Evolutionary conservation across 2,113 vertebrate species (phyloP), one percentile per base, ranked within the genome.

Genomic region (Notechis scutatus): DNA sequence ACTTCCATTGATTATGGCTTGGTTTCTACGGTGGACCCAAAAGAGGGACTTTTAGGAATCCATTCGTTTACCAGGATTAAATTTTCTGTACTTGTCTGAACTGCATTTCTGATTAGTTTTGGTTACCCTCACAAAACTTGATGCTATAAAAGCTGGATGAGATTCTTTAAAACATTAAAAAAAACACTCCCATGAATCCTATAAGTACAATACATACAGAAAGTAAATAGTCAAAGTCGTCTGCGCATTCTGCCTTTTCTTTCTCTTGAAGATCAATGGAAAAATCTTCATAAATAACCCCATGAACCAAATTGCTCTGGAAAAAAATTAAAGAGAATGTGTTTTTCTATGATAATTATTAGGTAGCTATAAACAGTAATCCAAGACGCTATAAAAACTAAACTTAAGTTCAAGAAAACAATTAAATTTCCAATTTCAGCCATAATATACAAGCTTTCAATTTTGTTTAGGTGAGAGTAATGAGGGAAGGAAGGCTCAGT

Each of bases 241-340:
- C 34, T 26, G 94, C 90, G 93, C 54, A 29, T 54, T 96, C 91
- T 56, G 57, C 52, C 7, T 90, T 88, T 91, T 95, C 93, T 54
- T 94, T 34, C 5, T 57, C 92, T 45, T 34, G 55, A 64, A 91
- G 52, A 90, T 90, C 91, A 93, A 23, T 54, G 21, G 93, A 95
- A 93, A 94, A 94, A 26, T 95, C 92, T 95, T 96, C 95, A 94
- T 50, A 93, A 64, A 89, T 64, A 93, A 92, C 54, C 61, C 94
- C 87, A 47, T 93, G 88, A 93, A 94, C 91, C 93, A 52, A n/a
- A 93, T 61, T 94, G 88, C 92, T 93, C 94, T 96, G 92, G 74
- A 95, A 95, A 89, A 90, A 92, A 94, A 42, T 39, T 39, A 81
- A 92, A 59, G 4, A 87, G 4, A 54, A 20, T 55, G n/a, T 21